Percentiles rank a stretch among this genome's conserved stretches.
These are phyloP conservation scores for Ophiothrix spiculata DNA, from an alignment of 35 echinoderm and acorn worm species.

Conservation along the genomic window DNA sequence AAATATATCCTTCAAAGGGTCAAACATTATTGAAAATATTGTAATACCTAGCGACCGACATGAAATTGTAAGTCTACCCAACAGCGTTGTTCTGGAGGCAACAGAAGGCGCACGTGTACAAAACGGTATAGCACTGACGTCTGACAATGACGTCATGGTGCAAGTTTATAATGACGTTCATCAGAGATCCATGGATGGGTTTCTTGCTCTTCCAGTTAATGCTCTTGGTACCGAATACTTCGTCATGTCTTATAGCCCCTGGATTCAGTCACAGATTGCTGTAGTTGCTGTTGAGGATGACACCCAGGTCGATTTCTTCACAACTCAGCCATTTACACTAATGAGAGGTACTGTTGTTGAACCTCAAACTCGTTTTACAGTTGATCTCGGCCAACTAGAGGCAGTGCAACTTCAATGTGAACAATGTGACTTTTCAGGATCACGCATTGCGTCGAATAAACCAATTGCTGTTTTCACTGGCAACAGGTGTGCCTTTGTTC, in stretches of 20 bases:
- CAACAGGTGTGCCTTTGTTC: slow-evolving; percentile 33
- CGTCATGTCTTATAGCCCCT: slow-evolving; percentile 25
- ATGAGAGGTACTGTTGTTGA: neutral
- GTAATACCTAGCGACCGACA: neutral
- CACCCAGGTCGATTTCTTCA: slow-evolving; percentile 7
- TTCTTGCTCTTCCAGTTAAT: slow-evolving; percentile 31
- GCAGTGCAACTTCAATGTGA: slow-evolving; percentile 31
- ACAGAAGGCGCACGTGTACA: slow-evolving; percentile 2
- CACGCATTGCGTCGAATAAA: slow-evolving; percentile 43
- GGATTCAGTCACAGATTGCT: slow-evolving; percentile 41
- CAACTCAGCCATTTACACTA: neutral
- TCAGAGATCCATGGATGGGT: slow-evolving; percentile 49
- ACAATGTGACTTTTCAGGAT: slow-evolving; percentile 32
- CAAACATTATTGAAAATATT: neutral
- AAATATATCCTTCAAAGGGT: slow-evolving; percentile 1
- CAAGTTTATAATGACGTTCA: slow-evolving; percentile 59
- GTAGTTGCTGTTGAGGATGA: slow-evolving; percentile 44
- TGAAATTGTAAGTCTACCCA: slow-evolving; percentile 2
- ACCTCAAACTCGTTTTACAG: neutral
- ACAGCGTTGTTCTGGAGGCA: neutral
- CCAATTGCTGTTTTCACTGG: slow-evolving; percentile 49
- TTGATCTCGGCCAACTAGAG: slow-evolving; percentile 29
- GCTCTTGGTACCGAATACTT: slow-evolving; percentile 42
- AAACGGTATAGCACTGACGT: slow-evolving; percentile 13
- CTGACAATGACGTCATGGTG: slow-evolving; percentile 25